Conservation (phyloP, 2,797 vertebrate genomes). For the Galaxias olidus region DNA sequence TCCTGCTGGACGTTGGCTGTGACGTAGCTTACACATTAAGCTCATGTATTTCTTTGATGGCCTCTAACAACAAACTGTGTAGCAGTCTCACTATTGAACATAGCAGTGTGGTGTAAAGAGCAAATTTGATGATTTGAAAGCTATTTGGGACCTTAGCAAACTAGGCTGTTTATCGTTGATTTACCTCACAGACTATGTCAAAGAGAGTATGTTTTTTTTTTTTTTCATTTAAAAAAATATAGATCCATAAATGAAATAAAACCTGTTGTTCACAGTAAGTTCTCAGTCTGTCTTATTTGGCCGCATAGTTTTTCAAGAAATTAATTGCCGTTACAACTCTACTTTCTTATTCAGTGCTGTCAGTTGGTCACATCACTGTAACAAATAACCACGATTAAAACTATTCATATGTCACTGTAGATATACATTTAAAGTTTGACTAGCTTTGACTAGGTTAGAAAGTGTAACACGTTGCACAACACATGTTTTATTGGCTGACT, state of each 20-base stretch:
- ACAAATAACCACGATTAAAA: too few species aligned
- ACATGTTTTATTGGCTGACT: too few species aligned
- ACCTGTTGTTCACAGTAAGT: conserved; percentile 66
- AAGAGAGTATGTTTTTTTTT: conserved; percentile 67
- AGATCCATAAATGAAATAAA: conserved; percentile 77
- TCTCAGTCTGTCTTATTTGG: conserved; percentile 2
- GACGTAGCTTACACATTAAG: conserved; percentile 68
- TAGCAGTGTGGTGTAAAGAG: conserved; percentile 59
- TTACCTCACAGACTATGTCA: conserved; percentile 71
- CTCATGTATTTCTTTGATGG: conserved; percentile 47
- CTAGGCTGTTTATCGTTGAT: conserved; percentile 58
- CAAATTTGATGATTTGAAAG: conserved; percentile 57
- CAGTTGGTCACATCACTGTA: too few species aligned
- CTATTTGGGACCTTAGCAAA: conserved; percentile 62
- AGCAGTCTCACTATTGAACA: conserved; percentile 63
- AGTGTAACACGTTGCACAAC: too few species aligned
- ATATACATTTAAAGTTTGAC: too few species aligned
- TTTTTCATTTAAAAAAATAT: conserved; percentile 75
- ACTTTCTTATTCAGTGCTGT: too few species aligned
- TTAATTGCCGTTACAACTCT: too few species aligned
- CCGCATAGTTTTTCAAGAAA: too few species aligned
- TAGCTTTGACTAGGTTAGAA: too few species aligned
- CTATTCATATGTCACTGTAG: too few species aligned
- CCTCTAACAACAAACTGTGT: conserved; percentile 32
- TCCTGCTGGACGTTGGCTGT: conserved; percentile 63